Base-by-base conservation (phyloP, 2,797 vertebrate species). In the Phrynocephalus vlangalii region DNA sequence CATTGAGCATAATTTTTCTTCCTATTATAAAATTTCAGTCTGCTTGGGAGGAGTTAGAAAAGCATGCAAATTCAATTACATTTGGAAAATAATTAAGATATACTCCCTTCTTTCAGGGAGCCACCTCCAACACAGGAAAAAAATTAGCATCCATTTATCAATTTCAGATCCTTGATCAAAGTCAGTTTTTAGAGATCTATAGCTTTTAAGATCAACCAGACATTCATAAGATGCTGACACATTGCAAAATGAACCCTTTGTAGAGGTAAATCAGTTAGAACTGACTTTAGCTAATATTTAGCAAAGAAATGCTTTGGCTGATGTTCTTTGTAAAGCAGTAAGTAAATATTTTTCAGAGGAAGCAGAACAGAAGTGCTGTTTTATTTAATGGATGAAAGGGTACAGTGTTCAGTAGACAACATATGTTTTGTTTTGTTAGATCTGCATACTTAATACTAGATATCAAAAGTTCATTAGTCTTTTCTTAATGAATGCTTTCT, bases 21-120 rank as follows among this genome's bases (percentile, higher is more conserved):
- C 86, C 90, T 82, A 89, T 87, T 90, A 91, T 75, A 93, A 88
- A 68, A 92, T 88, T 93, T 95, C 88, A 94, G 86, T 93, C 84
- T 92, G 95, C 73, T 85, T 92, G 86, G 94, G 81, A 92, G 85
- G 71, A 24, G 1, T 89, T 75, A 91, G 78, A 85, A 79, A 93
- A 93, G 84, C 73, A 94, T 88, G 86, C 33, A 94, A 93, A 96
- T 93, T 91, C 85, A 87, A 0, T 0, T 56, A 63, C 2, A 22
- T 82, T 89, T 95, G 92, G 67, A 30, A 90, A 92, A 85, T 92
- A 88, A 93, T 82, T 88, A 91, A 93, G 93, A 93, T 80, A 90
- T 72, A 91, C 67, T 88, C 91, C 9, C 72, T 91, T 92, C 83
- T 86, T 94, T 90, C 92, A 90, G 68, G 81, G 30, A 78, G n/a